Evolutionary conservation across 2,888 invertebrate genomes (phyloP).

Genomic region (Oscheius sp.): DNA sequence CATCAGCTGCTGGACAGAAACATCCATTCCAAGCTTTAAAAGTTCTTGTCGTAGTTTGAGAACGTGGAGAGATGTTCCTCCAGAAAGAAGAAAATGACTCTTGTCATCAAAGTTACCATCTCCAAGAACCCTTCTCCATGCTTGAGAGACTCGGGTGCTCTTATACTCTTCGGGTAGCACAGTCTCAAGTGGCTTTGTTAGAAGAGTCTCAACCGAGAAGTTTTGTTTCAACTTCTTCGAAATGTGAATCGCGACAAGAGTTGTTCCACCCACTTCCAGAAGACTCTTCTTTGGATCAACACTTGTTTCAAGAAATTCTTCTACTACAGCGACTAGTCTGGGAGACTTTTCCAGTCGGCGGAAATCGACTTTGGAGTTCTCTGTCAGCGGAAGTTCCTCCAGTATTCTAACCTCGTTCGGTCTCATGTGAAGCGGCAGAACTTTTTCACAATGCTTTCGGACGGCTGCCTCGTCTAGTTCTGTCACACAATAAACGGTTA

Average conservation of each 20-base stretch:
- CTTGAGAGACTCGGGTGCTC: background rate
- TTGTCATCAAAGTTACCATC: conserved; percentile 19
- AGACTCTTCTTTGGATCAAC: background rate
- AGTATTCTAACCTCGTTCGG: conserved; percentile 57
- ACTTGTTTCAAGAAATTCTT: background rate
- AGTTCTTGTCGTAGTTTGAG: conserved; percentile 50
- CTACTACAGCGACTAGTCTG: background rate
- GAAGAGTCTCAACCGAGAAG: background rate
- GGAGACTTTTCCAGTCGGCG: conserved; percentile 8
- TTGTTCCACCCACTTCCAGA: conserved; percentile 22
- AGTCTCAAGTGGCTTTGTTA: background rate
- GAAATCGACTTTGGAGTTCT: conserved; percentile 53
- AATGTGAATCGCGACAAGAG: background rate
- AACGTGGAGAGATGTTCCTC: conserved; percentile 63
- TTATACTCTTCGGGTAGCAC: background rate
- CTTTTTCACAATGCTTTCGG: conserved; percentile 40
- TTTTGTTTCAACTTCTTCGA: background rate
- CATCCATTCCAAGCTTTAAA: conserved; percentile 24
- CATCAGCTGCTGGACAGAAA: conserved; percentile 44
- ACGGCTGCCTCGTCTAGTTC: conserved; percentile 22
- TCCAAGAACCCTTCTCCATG: conserved; percentile 30
- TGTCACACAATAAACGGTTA: conserved; percentile 51
- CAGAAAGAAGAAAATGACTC: conserved; percentile 56
- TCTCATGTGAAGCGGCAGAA: conserved; percentile 62
- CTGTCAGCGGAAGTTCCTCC: conserved; percentile 65